These are phyloP conservation scores for Thunnus thynnus DNA, from an alignment of 2,113 vertebrate species.

Conservation along the genomic window DNA sequence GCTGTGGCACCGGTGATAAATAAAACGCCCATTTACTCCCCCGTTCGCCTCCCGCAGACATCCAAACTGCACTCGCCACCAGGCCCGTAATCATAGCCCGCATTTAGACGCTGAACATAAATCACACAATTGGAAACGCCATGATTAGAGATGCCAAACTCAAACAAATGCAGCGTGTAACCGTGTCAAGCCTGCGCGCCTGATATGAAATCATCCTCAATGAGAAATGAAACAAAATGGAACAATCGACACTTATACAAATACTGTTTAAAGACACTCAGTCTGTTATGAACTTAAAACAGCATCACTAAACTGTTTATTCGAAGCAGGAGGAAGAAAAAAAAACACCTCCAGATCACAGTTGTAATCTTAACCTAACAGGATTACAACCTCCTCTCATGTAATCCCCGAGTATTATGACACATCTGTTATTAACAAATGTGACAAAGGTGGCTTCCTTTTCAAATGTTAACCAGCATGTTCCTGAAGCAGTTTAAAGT, in stretches of 20 bases:
- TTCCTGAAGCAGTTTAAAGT: slow-evolving; percentile 76
- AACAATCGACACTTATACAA: slow-evolving; percentile 66
- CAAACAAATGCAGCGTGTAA: slow-evolving; percentile 79
- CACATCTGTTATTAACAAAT: slow-evolving; percentile 80
- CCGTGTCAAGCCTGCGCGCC: slow-evolving; percentile 61
- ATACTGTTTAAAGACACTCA: slow-evolving; percentile 6
- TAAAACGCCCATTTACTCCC: slow-evolving; percentile 97
- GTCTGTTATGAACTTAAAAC: background rate
- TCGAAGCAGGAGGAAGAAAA: too few relatives aligned
- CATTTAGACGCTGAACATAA: slow-evolving; percentile 92
- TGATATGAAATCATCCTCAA: slow-evolving; percentile 65
- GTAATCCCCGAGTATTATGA: slow-evolving; percentile 81
- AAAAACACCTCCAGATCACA: background rate
- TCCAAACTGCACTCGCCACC: slow-evolving; percentile 90
- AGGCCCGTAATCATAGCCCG: slow-evolving; percentile 92
- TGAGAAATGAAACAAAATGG: slow-evolving; percentile 72
- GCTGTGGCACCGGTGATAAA: slow-evolving; percentile 96
- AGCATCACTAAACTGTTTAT: too few relatives aligned
- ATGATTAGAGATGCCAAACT: slow-evolving; percentile 91
- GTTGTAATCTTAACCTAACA: slow-evolving; percentile 62
- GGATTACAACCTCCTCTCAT: slow-evolving; percentile 69
- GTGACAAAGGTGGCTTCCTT: slow-evolving; percentile 72
- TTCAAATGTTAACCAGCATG: slow-evolving; percentile 83
- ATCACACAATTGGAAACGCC: slow-evolving; percentile 93
- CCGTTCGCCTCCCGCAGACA: slow-evolving; percentile 90